Percentiles rank a stretch among this genome's conserved stretches.
phyloP scores from a whole-genome alignment of 1,140 invertebrate genomes.

The Steinernema feltiae region DNA sequence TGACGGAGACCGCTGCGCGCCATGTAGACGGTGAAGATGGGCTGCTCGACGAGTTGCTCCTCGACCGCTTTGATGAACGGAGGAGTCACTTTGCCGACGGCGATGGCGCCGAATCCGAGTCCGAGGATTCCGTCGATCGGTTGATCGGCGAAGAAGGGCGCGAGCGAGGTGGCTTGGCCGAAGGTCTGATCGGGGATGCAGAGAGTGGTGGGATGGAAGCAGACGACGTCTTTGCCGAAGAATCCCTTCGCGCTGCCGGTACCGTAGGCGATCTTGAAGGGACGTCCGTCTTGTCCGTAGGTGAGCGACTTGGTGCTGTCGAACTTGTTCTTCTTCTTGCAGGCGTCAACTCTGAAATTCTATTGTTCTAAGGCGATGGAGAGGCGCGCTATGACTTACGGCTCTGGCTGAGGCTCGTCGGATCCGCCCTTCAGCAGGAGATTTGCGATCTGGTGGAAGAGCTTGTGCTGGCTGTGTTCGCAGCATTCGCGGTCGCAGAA shows the following conservation, averaged over 20 bases:
- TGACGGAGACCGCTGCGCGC: slow-evolving; percentile 33
- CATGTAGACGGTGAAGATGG: slow-evolving; percentile 38
- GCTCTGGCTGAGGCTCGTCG: background rate
- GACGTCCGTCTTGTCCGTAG: slow-evolving; percentile 32
- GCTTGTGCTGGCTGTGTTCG: background rate
- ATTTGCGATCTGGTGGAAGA: background rate
- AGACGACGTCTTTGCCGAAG: slow-evolving; percentile 23
- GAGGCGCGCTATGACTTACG: background rate
- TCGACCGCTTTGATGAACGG: slow-evolving; percentile 34
- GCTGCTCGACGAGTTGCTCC: slow-evolving; percentile 30
- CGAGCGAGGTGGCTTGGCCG: slow-evolving; percentile 38
- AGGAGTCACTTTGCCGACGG: slow-evolving; percentile 34
- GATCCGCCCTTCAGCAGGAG: background rate
- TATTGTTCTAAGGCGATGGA: background rate
- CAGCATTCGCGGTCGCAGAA: background rate
- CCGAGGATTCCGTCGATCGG: slow-evolving; percentile 36
- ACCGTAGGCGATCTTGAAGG: slow-evolving; percentile 39
- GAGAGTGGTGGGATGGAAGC: slow-evolving; percentile 19
- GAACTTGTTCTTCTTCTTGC: slow-evolving; percentile 33
- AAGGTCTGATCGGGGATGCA: slow-evolving; percentile 34
- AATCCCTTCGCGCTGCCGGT: slow-evolving; percentile 43
- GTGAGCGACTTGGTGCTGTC: slow-evolving; percentile 33
- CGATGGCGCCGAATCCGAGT: slow-evolving; percentile 30
- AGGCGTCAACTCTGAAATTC: slow-evolving; percentile 13
- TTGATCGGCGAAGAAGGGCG: slow-evolving; percentile 33